Evolutionary conservation across 2,113 vertebrate species (phyloP), one percentile per base, ranked within the genome.

Genomic region (Taxidea taxus): DNA sequence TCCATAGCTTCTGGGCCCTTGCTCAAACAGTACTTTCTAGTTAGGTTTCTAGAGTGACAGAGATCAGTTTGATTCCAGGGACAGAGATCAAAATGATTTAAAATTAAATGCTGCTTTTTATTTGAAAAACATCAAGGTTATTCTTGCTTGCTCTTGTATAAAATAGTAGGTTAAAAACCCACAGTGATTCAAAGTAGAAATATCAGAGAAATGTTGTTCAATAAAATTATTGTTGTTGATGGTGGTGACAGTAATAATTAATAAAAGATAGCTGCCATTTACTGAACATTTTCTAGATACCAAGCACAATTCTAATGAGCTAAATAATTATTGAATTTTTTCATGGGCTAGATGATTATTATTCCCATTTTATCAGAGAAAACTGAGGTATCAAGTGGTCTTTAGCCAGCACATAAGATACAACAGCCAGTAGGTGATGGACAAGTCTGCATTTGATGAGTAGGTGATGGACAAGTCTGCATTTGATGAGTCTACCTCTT

Each of bases 91-190:
- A 58, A 84, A 7, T 16, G 14, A 25, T 95, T 83, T 58, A 60
- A 88, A 64, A 83, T 89, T 44, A 93, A 94, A 0, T 34, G 34
- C 1, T 77, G 25, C 3, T 54, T 75, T 97, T 88, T 90, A 78
- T 84, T 91, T 95, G 94, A 64, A 34, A 72, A 66, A 93, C 51
- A 21, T 87, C 42, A 91, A 94, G 16, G 42, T 90, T 86, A 72
- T 23, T 82, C 21, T 42, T 78, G n/a, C 39, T 60, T 83, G 68
- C 31, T 84, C 58, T 21, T 31, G 20, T 37, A 2, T 75, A n/a
- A 88, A 86, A 49, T 66, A 72, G 49, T 49, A 64, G 74, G 47
- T 64, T 58, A 95, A 81, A 90, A 94, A 15, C 42, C 6, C 70
- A 14, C 29, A 37, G 16, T 64, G 66, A 60, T 54, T 77, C 85